Percentiles rank a stretch among this genome's conserved stretches.
Evolutionary conservation across 2,888 invertebrate genomes (phyloP).

Genomic region (Asteroscopus sphinx): DNA sequence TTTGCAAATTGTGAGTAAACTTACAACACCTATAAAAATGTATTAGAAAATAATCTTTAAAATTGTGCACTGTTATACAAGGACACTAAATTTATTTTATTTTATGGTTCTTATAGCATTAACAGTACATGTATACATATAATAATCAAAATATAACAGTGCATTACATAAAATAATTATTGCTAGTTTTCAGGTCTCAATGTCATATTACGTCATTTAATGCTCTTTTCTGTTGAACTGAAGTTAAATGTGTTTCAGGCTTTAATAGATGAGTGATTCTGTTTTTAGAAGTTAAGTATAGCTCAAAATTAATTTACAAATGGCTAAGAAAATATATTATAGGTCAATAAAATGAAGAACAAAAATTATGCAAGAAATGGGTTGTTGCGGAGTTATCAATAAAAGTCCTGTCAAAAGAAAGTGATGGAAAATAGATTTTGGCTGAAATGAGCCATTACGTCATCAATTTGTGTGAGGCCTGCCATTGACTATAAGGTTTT

Average conservation of each 20-base stretch:
- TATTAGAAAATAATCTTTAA: not conserved
- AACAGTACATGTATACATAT: not conserved
- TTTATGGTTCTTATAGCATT: too few relatives aligned
- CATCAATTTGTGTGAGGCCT: not conserved
- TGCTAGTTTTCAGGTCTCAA: conserved; percentile 2
- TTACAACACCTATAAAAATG: not conserved
- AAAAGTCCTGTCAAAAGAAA: too few relatives aligned
- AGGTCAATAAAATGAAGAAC: too few relatives aligned
- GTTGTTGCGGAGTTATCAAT: too few relatives aligned
- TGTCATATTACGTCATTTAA: not conserved
- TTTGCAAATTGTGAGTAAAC: too few relatives aligned
- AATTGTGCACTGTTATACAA: conserved; percentile 2
- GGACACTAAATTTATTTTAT: too few relatives aligned
- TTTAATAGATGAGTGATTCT: not conserved
- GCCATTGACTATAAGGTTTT: not conserved
- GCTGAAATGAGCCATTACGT: too few relatives aligned
- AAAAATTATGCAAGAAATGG: too few relatives aligned
- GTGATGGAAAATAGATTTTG: too few relatives aligned
- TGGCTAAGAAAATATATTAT: too few relatives aligned
- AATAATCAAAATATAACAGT: conserved; percentile 6
- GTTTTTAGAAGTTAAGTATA: not conserved
- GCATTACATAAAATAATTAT: conserved; percentile 6
- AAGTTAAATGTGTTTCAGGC: not conserved
- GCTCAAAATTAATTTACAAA: too few relatives aligned
- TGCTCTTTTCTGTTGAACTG: not conserved